These are phyloP conservation scores for Cepaea nemoralis DNA, from an alignment of 1,140 invertebrate genomes.

Conservation along the genomic window DNA sequence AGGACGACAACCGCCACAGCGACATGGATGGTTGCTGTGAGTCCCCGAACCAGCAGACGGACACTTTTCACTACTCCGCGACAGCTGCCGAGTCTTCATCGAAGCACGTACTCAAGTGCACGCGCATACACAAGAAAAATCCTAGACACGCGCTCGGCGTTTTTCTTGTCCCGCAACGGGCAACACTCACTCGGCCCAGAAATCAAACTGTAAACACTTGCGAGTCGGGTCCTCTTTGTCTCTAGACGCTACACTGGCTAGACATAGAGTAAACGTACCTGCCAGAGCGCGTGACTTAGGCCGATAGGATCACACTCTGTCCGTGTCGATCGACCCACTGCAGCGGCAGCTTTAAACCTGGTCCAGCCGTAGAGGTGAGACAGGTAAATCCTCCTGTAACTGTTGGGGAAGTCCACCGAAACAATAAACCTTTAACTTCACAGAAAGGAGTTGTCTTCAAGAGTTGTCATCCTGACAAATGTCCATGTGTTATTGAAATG, in stretches of 20 bases:
- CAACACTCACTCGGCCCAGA: neutral
- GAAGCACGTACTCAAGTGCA: neutral
- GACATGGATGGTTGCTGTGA: neutral
- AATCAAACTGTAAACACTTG: constrained; percentile 7
- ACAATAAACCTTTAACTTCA: neutral
- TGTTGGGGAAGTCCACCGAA: neutral
- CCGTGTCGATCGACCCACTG: neutral
- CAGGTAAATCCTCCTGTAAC: neutral
- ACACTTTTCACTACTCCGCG: neutral
- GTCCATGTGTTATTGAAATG: neutral
- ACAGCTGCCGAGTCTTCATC: neutral
- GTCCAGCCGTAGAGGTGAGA: neutral
- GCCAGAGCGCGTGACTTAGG: neutral
- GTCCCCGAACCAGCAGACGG: neutral
- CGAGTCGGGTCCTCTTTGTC: neutral
- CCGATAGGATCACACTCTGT: neutral
- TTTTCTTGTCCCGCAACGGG: neutral
- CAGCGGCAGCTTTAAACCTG: neutral
- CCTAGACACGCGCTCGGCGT: neutral
- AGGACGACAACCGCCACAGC: neutral
- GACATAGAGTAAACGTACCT: neutral
- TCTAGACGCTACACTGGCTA: neutral
- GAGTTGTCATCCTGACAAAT: neutral
- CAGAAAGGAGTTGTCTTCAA: neutral
- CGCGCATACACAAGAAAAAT: neutral